Evolutionary conservation across 1,140 invertebrate genomes (phyloP).

Genomic region (Pseudoatta argentina): DNA sequence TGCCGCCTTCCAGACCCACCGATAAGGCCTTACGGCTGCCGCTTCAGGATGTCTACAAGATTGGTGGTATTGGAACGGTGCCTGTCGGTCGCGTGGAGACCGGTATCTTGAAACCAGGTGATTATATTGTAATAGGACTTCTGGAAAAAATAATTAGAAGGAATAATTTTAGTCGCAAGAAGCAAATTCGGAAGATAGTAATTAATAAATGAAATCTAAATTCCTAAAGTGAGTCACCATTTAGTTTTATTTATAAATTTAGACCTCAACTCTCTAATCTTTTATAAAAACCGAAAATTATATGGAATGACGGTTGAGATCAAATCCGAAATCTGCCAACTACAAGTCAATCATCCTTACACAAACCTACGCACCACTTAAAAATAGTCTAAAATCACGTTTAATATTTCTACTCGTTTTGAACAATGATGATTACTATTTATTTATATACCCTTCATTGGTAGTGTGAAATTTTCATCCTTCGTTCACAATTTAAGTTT

Average conservation of each 20-base stretch:
- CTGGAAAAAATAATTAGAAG: neutral
- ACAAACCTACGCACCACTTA: neutral
- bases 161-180: neutral
- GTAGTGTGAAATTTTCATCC: too few species aligned
- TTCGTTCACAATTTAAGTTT: too few species aligned
- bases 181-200: neutral
- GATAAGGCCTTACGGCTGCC: conserved; percentile 98
- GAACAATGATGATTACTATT: neutral
- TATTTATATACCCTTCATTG: neutral
- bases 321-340: neutral
- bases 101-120: conserved; percentile 96
- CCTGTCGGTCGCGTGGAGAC: conserved; percentile 99
- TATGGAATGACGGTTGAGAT: neutral
- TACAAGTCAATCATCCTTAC: neutral
- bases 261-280: neutral
- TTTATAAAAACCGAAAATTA: neutral
- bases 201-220: neutral
- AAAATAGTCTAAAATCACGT: neutral
- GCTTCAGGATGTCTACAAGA: conserved; percentile 99
- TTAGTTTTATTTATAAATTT: neutral
- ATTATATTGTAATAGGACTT: neutral
- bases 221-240: neutral
- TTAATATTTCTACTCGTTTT: neutral
- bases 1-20: conserved; percentile 97
- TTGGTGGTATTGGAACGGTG: conserved; percentile 99